These are phyloP conservation scores for Myotis vivesi DNA, from an alignment of 2,797 vertebrate species.

Conservation along the genomic window DNA sequence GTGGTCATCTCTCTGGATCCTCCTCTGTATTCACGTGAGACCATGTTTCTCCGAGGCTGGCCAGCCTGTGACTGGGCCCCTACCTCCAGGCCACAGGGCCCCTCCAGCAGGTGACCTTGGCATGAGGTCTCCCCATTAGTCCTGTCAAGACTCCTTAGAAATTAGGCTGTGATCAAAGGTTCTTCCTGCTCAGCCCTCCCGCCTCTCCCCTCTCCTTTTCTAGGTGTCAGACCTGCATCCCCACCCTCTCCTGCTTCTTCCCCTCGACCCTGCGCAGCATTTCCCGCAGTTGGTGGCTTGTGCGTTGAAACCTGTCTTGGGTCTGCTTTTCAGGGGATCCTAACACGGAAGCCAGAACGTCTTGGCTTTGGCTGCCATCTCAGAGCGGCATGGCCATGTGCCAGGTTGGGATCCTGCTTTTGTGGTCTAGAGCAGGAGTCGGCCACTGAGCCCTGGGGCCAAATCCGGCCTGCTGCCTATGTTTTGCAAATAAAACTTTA, in stretches of 20 bases:
- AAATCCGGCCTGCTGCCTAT: neutral
- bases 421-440: neutral
- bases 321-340: neutral
- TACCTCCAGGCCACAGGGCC: neutral
- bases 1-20: neutral
- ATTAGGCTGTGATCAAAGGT: neutral
- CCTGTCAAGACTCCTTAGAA: no score
- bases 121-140: neutral
- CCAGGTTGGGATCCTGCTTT: neutral
- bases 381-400: neutral
- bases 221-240: neutral
- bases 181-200: neutral
- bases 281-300: neutral
- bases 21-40: fast-evolving
- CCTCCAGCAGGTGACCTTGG: neutral
- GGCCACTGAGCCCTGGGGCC: neutral
- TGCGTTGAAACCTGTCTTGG: neutral
- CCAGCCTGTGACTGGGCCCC: neutral
- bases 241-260: neutral
- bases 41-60: neutral
- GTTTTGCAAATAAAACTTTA: neutral
- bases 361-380: neutral
- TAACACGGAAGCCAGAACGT: neutral
- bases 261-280: neutral
- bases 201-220: neutral